Conservation (phyloP, 2,888 invertebrate species). For the Taenaris catops region DNA sequence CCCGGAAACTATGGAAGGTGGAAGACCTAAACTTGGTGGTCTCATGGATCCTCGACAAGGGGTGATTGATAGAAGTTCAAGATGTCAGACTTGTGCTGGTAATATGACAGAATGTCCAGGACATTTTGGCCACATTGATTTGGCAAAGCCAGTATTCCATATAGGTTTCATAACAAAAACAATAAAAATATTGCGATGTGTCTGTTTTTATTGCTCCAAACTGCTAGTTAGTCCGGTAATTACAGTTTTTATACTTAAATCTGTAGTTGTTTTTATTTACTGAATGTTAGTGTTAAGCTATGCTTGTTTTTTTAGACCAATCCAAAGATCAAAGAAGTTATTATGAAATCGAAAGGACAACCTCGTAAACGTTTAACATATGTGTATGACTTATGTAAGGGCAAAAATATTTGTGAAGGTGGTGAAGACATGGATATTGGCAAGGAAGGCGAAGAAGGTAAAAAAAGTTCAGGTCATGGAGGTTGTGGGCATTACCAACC, state of each 20-base stretch:
- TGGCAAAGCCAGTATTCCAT: conserved; percentile 99
- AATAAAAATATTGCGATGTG: conserved; percentile 98
- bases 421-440: conserved; percentile 98
- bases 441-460: conserved; percentile 85
- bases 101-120: conserved; percentile 99
- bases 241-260: too few relatives aligned
- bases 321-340: conserved; percentile 95
- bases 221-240: conserved; percentile 96
- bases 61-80: conserved; percentile 95
- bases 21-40: conserved; percentile 97
- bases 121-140: conserved; percentile 99
- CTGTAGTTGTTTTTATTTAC: too few relatives aligned
- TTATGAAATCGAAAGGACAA: conserved; percentile 97
- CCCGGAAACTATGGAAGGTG: conserved; percentile 99
- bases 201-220: conserved; percentile 99
- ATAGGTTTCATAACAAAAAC: conserved; percentile 98
- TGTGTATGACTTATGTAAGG: conserved; percentile 98
- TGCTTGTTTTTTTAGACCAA: conserved; percentile 86
- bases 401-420: conserved; percentile 98
- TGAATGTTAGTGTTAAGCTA: too few relatives aligned
- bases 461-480: conserved; percentile 86
- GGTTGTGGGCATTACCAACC: conserved; percentile 99
- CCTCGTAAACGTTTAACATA: conserved; percentile 96
- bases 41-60: conserved; percentile 99
- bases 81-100: conserved; percentile 97